Evolutionary conservation across 1,140 invertebrate species (phyloP).

Genomic region (Euura saliciscinereae): DNA sequence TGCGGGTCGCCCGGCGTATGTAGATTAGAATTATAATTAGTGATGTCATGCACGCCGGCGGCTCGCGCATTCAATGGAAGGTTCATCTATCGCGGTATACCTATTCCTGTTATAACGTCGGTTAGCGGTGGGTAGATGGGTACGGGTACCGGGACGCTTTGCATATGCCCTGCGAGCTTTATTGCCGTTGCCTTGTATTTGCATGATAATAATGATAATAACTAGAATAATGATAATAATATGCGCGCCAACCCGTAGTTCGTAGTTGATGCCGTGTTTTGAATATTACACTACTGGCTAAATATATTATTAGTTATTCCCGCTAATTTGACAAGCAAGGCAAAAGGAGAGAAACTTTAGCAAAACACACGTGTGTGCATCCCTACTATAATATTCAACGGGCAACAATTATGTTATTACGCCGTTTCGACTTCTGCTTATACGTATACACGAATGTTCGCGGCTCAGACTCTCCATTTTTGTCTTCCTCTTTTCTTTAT

Average conservation of each 20-base stretch:
- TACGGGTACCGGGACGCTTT: conserved; percentile 40
- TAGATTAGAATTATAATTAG: conserved; percentile 43
- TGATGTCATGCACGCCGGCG: conserved; percentile 44
- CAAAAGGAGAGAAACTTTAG: neutral
- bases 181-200: conserved; percentile 36
- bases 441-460: too few species aligned
- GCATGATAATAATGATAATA: conserved; percentile 39
- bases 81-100: conserved; percentile 44
- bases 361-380: neutral
- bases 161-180: conserved; percentile 42
- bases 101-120: conserved; percentile 58
- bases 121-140: neutral
- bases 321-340: conserved; percentile 45
- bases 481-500: too few species aligned
- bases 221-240: conserved; percentile 30
- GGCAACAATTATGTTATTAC: conserved; percentile 3
- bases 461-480: too few species aligned
- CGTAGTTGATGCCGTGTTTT: conserved; percentile 26
- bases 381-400: neutral
- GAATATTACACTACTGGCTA: conserved; percentile 43
- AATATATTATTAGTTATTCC: conserved; percentile 53
- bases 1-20: neutral
- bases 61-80: conserved; percentile 48
- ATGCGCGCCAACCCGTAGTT: conserved; percentile 32
- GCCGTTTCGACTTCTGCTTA: too few species aligned